These are phyloP conservation scores for Ceriagrion tenellum DNA, from an alignment of 2,888 invertebrate species.

Conservation along the genomic window DNA sequence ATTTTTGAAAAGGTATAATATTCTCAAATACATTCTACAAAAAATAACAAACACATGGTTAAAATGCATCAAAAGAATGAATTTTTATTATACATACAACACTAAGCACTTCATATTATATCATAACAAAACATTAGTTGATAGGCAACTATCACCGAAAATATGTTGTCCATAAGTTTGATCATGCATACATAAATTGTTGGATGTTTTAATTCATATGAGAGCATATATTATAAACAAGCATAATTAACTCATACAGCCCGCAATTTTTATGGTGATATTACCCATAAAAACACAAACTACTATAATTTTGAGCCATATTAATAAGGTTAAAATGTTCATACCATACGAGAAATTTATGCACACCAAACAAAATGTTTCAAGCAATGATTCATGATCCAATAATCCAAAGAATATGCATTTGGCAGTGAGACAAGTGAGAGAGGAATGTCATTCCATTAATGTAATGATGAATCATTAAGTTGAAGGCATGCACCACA, in stretches of 20 bases:
- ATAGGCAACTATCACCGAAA: constrained; percentile 65
- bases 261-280: constrained; percentile 35
- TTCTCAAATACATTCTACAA: background rate
- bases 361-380: constrained; percentile 29
- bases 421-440: constrained; percentile 67
- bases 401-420: constrained; percentile 62
- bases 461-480: constrained; percentile 59
- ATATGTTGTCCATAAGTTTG: constrained; percentile 58
- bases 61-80: constrained; percentile 66
- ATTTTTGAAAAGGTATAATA: constrained; percentile 4
- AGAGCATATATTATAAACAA: constrained; percentile 59
- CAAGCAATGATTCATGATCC: constrained; percentile 58
- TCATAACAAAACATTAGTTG: constrained; percentile 65
- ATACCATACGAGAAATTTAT: constrained; percentile 2
- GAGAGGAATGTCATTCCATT: constrained; percentile 62
- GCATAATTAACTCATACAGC: constrained; percentile 57
- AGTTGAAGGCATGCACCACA: constrained; percentile 63
- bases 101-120: constrained; percentile 64
- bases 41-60: constrained; percentile 43
- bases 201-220: constrained; percentile 47
- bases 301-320: constrained; percentile 53
- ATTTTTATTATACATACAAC: constrained; percentile 66
- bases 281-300: constrained; percentile 59
- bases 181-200: constrained; percentile 65
- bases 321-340: constrained; percentile 49